These are phyloP conservation scores for Ophonus ardosiacus DNA, from an alignment of 2,888 invertebrate genomes.

Conservation along the genomic window DNA sequence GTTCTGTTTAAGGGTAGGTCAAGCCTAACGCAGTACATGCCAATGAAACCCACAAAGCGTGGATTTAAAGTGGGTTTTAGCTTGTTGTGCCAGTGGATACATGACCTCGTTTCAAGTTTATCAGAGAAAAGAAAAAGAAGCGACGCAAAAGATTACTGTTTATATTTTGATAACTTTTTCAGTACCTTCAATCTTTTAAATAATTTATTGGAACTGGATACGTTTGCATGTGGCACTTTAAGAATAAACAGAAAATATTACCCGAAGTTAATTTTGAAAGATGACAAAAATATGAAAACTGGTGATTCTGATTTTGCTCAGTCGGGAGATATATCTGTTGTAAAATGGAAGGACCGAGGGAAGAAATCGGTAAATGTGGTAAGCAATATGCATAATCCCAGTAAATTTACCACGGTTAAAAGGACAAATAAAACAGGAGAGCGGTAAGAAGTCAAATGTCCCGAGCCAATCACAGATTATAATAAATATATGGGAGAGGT, in stretches of 20 bases:
- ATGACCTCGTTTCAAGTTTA: conserved; percentile 20
- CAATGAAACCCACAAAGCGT: conserved; percentile 55
- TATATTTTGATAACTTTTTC: conserved; percentile 69
- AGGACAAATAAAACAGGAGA: conserved; percentile 68
- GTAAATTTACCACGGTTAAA: conserved; percentile 64
- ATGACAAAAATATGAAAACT: conserved; percentile 67
- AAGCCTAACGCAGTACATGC: conserved; percentile 63
- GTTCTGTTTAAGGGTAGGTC: conserved; percentile 64
- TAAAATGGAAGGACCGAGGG: conserved; percentile 70
- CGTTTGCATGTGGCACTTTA: conserved; percentile 70
- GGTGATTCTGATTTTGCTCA: conserved; percentile 67
- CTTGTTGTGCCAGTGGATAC: conserved; percentile 51
- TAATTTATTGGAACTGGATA: conserved; percentile 66
- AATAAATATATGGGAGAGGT: conserved; percentile 70
- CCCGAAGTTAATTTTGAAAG: conserved; percentile 67
- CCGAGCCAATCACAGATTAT: conserved; percentile 68
- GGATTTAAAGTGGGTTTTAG: conserved; percentile 59
- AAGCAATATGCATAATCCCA: conserved; percentile 67
- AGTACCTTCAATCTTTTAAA: conserved; percentile 67
- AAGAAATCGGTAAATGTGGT: conserved; percentile 67
- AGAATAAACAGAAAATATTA: conserved; percentile 68
- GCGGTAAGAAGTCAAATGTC: conserved; percentile 67
- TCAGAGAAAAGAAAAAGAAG: conserved; percentile 35
- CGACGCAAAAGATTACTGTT: conserved; percentile 65
- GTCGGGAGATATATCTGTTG: conserved; percentile 67